phyloP scores from a whole-genome alignment of 30 jellyfish, hydroid and myxozoan species.

The Pelagia noctiluca region DNA sequence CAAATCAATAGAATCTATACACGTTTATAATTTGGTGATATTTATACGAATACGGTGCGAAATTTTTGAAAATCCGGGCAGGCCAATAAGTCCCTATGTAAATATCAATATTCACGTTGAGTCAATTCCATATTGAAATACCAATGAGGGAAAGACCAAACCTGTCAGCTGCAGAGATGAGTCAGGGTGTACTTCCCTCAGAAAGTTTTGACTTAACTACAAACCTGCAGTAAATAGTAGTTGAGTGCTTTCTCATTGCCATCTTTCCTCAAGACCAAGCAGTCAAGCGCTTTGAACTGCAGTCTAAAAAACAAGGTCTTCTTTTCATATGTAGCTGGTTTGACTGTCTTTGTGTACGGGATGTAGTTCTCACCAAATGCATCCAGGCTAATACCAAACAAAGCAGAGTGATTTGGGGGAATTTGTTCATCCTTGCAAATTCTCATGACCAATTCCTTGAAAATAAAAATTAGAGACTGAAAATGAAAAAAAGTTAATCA shows the following conservation, averaged over 20 bases:
- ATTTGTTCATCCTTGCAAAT: conserved; percentile 40
- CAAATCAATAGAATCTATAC: no score
- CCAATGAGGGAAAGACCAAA: no score
- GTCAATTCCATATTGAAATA: no score
- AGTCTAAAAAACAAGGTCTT: conserved; percentile 52
- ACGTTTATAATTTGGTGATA: no score
- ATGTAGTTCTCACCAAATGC: conserved; percentile 49
- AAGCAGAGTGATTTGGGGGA: conserved; percentile 43
- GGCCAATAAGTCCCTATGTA: no score
- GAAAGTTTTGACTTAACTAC: neutral
- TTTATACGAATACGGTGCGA: no score
- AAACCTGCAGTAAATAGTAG: conserved; percentile 55
- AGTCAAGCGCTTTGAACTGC: conserved; percentile 59
- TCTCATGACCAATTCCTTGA: conserved; percentile 37
- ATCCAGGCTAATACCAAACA: conserved; percentile 50
- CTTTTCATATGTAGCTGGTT: conserved; percentile 1
- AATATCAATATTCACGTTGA: no score
- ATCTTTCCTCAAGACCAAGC: conserved; percentile 14
- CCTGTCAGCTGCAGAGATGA: neutral
- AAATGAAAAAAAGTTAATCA: no score
- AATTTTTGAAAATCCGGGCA: no score
- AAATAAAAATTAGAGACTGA: neutral
- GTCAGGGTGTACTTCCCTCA: neutral
- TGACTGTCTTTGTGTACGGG: conserved; percentile 34
- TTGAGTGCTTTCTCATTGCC: conserved; percentile 33